phyloP scores from a whole-genome alignment of 2,113 vertebrate species.

The Anser cygnoides region DNA sequence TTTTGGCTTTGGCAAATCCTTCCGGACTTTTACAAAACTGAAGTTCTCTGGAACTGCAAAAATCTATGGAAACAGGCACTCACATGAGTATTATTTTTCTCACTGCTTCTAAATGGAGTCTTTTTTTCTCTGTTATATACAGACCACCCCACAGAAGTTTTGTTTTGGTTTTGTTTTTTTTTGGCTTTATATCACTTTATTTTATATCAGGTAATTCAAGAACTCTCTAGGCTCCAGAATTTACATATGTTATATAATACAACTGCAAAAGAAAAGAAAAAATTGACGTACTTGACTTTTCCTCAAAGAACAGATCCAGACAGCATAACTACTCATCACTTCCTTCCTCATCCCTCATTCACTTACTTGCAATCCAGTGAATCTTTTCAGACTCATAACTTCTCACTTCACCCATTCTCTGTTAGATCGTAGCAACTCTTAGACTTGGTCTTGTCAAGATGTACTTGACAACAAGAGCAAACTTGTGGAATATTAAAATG shows the following conservation, averaged over 20 bases:
- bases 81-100: not conserved
- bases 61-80: not conserved
- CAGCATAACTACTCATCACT: not conserved
- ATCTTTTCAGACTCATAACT: not conserved
- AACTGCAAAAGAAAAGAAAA: not conserved
- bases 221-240: not conserved
- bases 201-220: not conserved
- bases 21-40: not conserved
- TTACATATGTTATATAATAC: not conserved
- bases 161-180: no score
- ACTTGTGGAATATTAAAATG: not conserved
- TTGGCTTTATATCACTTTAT: no score
- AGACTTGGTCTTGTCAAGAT: not conserved
- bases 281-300: not conserved
- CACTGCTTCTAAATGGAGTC: not conserved
- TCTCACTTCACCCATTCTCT: not conserved
- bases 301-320: not conserved
- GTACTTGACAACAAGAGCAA: not conserved
- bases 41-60: not conserved
- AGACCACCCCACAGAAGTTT: not conserved
- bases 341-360: not conserved
- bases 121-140: not conserved
- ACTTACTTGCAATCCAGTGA: not conserved
- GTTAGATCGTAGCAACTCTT: not conserved
- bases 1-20: not conserved